A percentile compares a stretch with the other conserved stretches of the same genome.
phyloP scores from a whole-genome alignment of 2,888 invertebrate genomes.

The Tipula vernalis region DNA sequence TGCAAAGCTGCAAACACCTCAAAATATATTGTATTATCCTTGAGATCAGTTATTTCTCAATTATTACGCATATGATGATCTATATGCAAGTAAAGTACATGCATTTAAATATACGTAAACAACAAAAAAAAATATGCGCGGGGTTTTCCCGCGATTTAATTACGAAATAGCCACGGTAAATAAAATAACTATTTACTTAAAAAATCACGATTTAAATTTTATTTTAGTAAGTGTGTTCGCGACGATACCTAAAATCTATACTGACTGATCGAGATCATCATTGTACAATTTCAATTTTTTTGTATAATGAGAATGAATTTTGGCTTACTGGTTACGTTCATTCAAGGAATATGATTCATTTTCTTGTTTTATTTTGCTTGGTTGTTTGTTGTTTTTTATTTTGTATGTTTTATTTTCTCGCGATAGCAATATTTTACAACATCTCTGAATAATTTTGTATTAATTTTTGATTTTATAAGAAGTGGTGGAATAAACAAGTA shows the following conservation, averaged over 20 bases:
- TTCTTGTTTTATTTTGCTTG: neutral
- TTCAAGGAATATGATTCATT: constrained; percentile 4
- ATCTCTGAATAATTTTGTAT: neutral
- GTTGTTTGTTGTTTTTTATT: neutral
- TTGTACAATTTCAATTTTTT: neutral
- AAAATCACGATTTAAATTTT: neutral
- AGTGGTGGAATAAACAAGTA: neutral
- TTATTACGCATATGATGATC: neutral
- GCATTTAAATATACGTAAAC: neutral
- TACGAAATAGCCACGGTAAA: neutral
- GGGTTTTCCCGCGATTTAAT: neutral
- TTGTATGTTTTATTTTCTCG: neutral
- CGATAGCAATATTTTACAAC: neutral
- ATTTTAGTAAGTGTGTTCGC: neutral
- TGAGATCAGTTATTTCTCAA: neutral
- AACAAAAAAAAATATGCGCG: neutral
- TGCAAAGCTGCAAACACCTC: neutral
- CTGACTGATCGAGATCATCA: neutral
- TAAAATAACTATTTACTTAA: neutral
- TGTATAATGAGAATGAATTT: neutral
- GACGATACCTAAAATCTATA: constrained; percentile 4
- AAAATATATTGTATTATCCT: neutral
- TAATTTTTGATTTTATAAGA: neutral
- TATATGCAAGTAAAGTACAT: neutral
- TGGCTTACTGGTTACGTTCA: neutral